Evolutionary conservation across 2,113 vertebrate genomes (phyloP), one percentile per base, ranked within the genome.

Genomic region (Ornithorhynchus anatinus): DNA sequence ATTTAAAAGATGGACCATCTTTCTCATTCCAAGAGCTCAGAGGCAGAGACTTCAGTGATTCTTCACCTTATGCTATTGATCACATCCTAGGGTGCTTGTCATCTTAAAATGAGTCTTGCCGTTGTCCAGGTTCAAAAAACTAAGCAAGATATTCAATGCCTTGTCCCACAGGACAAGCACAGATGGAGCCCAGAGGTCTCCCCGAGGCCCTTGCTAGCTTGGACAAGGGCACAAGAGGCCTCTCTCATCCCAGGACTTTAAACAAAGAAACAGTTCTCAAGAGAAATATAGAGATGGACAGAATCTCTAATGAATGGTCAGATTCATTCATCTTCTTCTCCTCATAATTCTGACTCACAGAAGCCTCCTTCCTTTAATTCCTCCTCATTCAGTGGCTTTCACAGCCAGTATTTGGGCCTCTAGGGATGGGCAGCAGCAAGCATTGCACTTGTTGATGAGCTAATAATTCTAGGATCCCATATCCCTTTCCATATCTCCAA

Each of bases 401-500:
- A 63, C 31, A 7, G 47, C 25, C 14, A 66, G 22, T 13, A 25
- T 53, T 68, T 14, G 42, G 22, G 42, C 33, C 31, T 11, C 0
- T 6, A 53, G 38, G 73, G n/a, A 63, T 32, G 25, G 60, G 20
- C 1, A 52, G 22, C 44, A 59, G 37, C 38, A 54, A 73, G 39
- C n/a, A n/a, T n/a, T 45, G 38, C 31, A 22, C 29, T 27, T 59
- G 38, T 56, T 36, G 32, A 3, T 5, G 13, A 31, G 51, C 71
- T 31, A 27, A 69, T 60, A 72, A 40, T 36, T 48, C 23, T 39
- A 68, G 22, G 57, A 57, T n/a, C 39, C 44, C 3, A 60, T 27
- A 23, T 57, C 25, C 64, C 65, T 68, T 62, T 62, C 45, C 17
- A 71, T 62, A 48, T 7, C 50, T 71, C 66, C 16, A 33, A 61